Conservation (phyloP, 2,888 invertebrate species). For the Zootermopsis nevadensis region DNA sequence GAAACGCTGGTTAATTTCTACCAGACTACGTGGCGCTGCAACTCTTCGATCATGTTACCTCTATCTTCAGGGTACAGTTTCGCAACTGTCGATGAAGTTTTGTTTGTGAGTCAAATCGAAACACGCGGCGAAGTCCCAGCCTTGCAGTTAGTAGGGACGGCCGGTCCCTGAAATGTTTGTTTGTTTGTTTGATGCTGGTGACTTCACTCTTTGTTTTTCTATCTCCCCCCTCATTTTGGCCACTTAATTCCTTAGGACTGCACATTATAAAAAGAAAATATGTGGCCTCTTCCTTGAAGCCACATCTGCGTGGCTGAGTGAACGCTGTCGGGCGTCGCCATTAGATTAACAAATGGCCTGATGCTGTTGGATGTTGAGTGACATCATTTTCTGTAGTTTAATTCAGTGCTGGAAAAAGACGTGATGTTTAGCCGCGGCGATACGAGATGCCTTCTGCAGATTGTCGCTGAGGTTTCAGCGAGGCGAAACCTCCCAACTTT, state of each 20-base stretch:
- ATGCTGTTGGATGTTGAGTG: neutral
- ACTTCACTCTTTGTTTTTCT: conserved; percentile 33
- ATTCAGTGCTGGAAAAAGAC: neutral
- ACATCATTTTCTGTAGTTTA: conserved; percentile 21
- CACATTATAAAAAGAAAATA: neutral
- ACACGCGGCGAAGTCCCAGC: no score
- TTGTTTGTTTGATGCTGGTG: neutral
- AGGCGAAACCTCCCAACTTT: no score
- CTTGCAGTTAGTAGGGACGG: no score
- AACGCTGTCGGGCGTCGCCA: neutral
- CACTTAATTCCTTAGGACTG: conserved; percentile 29
- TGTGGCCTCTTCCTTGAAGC: neutral
- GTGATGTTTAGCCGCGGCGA: neutral
- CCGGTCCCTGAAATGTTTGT: no score
- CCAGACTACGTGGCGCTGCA: no score
- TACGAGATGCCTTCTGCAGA: neutral
- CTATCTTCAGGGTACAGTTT: no score
- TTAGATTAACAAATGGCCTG: neutral
- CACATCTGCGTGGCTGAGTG: conserved; percentile 2
- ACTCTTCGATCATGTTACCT: no score
- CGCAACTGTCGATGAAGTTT: no score
- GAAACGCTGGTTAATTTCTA: no score
- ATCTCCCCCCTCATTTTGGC: neutral
- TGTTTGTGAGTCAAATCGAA: no score
- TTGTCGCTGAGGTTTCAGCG: no score